A percentile compares a stretch with the other conserved stretches of the same genome.
These are phyloP conservation scores for Climacteris rufus DNA, from an alignment of 2,113 vertebrate species.

Conservation along the genomic window DNA sequence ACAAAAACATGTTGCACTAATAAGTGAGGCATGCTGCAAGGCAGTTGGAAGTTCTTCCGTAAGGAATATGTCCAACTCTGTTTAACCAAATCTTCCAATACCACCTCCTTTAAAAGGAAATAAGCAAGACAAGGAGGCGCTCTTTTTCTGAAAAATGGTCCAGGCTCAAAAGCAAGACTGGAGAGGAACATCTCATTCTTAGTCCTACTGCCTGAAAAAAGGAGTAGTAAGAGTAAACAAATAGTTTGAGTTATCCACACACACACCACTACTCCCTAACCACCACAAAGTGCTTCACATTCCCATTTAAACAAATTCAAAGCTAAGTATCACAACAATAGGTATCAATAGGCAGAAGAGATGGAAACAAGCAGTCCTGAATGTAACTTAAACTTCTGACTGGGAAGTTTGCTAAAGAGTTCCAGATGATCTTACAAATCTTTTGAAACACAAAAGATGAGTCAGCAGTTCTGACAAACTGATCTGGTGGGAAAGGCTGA, in stretches of 20 bases:
- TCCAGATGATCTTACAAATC: neutral
- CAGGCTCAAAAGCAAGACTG: neutral
- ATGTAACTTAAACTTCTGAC: neutral
- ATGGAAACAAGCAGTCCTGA: neutral
- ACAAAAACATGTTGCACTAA: neutral
- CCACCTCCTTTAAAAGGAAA: neutral
- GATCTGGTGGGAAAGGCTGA: neutral
- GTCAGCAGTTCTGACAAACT: neutral
- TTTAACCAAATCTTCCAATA: neutral
- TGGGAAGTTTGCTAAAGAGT: neutral
- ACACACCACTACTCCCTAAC: neutral
- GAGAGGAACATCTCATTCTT: neutral
- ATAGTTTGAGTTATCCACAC: neutral
- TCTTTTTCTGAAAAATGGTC: neutral
- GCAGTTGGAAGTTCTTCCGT: neutral
- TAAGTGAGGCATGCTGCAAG: neutral
- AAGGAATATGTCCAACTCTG: neutral
- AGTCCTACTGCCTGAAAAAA: neutral
- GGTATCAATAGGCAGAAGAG: neutral
- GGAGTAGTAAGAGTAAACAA: neutral
- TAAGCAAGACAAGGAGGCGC: neutral
- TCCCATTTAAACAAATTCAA: neutral
- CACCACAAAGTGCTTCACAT: neutral
- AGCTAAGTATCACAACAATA: neutral
- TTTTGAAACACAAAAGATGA: neutral